A percentile compares a stretch with the other conserved stretches of the same genome.
These are phyloP conservation scores for Hipparchia semele DNA, from an alignment of 2,888 invertebrate species.

Conservation along the genomic window DNA sequence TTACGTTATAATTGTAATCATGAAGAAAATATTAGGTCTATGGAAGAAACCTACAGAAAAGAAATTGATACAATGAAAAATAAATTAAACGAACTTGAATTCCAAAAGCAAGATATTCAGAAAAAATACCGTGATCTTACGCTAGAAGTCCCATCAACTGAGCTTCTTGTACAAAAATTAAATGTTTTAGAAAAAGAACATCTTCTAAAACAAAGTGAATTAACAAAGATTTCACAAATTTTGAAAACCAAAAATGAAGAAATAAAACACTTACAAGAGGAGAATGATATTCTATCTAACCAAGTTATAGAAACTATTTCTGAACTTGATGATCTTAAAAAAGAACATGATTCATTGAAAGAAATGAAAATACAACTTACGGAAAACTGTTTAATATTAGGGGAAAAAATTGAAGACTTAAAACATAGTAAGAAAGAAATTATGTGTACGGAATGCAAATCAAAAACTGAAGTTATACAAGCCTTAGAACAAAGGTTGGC, in stretches of 20 bases:
- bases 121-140: constrained; percentile 57
- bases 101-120: constrained; percentile 55
- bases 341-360: constrained; percentile 58
- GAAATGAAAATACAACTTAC: constrained; percentile 49
- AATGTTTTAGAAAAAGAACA: constrained; percentile 57
- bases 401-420: constrained; percentile 43
- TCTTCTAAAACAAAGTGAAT: constrained; percentile 52
- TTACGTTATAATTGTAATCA: constrained; percentile 47
- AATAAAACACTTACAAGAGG: constrained; percentile 69
- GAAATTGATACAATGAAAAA: constrained; percentile 50
- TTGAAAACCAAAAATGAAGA: constrained; percentile 52
- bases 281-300: constrained; percentile 81
- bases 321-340: constrained; percentile 77
- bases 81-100: constrained; percentile 49
- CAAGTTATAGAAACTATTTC: constrained; percentile 83
- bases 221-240: constrained; percentile 50
- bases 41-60: constrained; percentile 42
- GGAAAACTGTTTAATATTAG: constrained; percentile 50
- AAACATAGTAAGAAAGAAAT: constrained; percentile 33
- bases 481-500: constrained; percentile 45
- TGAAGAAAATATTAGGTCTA: constrained; percentile 39
- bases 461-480: constrained; percentile 52
- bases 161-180: constrained; percentile 57
- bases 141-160: constrained; percentile 58
- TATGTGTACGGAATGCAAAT: constrained; percentile 51